Evolutionary conservation across 2,888 invertebrate species (phyloP).

Genomic region (Apamea epomidion): DNA sequence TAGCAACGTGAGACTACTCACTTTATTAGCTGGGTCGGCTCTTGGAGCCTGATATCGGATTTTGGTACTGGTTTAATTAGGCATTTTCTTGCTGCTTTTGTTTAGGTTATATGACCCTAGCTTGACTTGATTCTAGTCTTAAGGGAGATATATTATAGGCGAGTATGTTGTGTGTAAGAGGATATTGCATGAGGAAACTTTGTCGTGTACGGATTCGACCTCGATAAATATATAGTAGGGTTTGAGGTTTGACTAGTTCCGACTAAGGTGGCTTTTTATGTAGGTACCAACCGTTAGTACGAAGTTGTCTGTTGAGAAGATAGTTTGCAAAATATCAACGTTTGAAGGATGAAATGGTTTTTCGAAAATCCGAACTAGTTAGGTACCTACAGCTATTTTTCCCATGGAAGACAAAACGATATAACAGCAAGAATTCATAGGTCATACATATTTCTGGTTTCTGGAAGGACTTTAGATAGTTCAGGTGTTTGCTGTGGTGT

Average conservation of each 20-base stretch:
- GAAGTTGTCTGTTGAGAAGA: background rate
- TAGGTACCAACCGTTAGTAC: background rate
- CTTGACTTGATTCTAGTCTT: conserved; percentile 51
- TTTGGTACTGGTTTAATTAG: conserved; percentile 89
- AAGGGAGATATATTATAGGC: conserved; percentile 30
- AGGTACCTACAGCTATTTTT: background rate
- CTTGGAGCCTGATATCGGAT: conserved; percentile 88
- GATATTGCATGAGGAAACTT: conserved; percentile 2
- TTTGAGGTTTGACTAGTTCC: background rate
- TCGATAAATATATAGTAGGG: conserved; percentile 1
- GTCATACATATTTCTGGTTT: background rate
- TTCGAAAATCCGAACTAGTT: background rate
- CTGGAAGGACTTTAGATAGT: background rate
- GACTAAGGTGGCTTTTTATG: background rate
- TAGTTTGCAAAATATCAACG: background rate
- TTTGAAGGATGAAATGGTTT: background rate
- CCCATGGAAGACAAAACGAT: background rate
- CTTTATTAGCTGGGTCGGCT: conserved; percentile 86
- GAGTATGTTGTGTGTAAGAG: conserved; percentile 5
- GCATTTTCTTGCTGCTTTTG: conserved; percentile 82
- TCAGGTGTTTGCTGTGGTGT: background rate
- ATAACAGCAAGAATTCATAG: background rate
- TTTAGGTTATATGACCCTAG: conserved; percentile 62
- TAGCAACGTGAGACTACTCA: conserved; percentile 88
- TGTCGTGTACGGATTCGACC: background rate